Evolutionary conservation across 2,113 vertebrate genomes (phyloP), one percentile per base, ranked within the genome.

Genomic region (Pseudorectes ferrugineus): DNA sequence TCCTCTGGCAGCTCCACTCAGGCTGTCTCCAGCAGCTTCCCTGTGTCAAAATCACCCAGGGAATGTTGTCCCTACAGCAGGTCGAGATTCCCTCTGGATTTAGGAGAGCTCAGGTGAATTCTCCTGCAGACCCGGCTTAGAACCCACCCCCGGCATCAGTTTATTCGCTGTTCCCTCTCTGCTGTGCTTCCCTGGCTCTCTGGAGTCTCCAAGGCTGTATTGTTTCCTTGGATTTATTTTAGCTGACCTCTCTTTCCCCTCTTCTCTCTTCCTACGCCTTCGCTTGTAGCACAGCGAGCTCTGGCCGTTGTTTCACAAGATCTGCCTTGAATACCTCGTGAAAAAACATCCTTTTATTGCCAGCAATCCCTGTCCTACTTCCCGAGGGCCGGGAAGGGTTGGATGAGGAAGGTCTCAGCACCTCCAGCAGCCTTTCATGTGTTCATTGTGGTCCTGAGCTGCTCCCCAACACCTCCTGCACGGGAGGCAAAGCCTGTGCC

Each of bases 401-500:
- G 48, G 55, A 10, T 19, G 5, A 24, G 40, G 43, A 14, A 38
- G 11, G 6, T 6, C 18, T 51, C 36, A 55, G 65, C 20, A 5
- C 48, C 84, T 59, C 67, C 2, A 54, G 46, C 5, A n/a, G 21
- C 12, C 8, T 21, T 63, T 18, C 28, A 7, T 2, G 83, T 21
- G 36, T 0, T 36, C 36, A 1, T 1, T 1, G 67, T 6, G 17
- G 35, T 14, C 26, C 62, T 28, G 35, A 17, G 65, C 79, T 45
- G 62, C 57, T 68, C 71, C 14, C 62, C 23, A 72, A 7, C 48
- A 19, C 63, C 24, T 58, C 43, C 1, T 2, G 45, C 51, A 18
- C 19, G 4, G 45, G 49, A 73, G 42, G 59, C 81, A 29, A 4
- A 45, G 26, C 8, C 52, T 25, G 13, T 13, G 83, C 76, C 80